Percentiles rank a stretch among this genome's conserved stretches.
Conservation (phyloP, 2,888 invertebrate genomes). For the Steinernema scapterisci region DNA sequence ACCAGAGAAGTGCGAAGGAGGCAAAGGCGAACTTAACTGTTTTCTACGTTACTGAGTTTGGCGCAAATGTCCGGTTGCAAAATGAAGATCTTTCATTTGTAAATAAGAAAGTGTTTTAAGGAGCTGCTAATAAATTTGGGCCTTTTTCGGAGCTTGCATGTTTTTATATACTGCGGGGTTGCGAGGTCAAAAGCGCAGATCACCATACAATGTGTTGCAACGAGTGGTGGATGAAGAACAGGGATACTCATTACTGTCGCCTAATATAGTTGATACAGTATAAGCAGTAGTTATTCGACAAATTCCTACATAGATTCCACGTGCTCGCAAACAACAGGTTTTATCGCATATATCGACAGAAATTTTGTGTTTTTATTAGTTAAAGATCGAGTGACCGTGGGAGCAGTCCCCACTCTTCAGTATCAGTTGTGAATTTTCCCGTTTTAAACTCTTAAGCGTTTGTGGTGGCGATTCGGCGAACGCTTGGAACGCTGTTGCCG, state of each 20-base stretch:
- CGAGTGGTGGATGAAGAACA: too few species aligned
- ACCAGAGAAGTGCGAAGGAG: slow-evolving; percentile 14
- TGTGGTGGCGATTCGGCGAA: slow-evolving; percentile 79
- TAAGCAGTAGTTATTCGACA: too few species aligned
- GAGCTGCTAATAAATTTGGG: too few species aligned
- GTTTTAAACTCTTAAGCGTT: slow-evolving; percentile 7
- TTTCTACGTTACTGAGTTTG: background rate
- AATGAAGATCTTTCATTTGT: slow-evolving; percentile 5
- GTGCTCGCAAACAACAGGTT: too few species aligned
- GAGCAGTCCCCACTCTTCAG: background rate
- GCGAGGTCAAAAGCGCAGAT: too few species aligned
- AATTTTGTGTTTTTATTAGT: slow-evolving; percentile 25
- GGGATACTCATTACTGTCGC: too few species aligned
- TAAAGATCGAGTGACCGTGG: slow-evolving; percentile 11
- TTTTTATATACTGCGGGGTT: too few species aligned
- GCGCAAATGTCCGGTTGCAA: background rate
- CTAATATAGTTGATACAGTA: too few species aligned
- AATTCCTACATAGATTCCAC: too few species aligned
- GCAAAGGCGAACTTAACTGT: background rate
- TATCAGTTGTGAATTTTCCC: slow-evolving; percentile 7
- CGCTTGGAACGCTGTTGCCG: slow-evolving; percentile 80
- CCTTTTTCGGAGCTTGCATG: too few species aligned
- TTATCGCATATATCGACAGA: background rate
- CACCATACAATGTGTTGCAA: too few species aligned
- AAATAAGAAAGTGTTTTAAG: slow-evolving; percentile 1